phyloP scores from a whole-genome alignment of 2,888 invertebrate species.

The Lasioglossum villosulum region DNA sequence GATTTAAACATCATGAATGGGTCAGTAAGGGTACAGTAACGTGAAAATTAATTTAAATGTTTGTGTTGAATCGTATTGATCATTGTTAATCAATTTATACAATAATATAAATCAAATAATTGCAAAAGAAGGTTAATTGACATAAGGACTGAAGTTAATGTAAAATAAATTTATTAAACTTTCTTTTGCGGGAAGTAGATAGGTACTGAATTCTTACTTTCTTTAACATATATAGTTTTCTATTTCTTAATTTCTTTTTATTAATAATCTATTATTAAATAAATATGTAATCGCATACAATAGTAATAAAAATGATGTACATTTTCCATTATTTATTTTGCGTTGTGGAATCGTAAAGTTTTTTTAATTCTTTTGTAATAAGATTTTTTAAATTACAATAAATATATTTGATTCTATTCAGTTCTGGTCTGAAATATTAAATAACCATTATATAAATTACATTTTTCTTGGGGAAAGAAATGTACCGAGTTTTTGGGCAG shows the following conservation, averaged over 20 bases:
- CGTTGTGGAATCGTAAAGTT: conserved; percentile 20
- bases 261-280: not conserved
- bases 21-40: conserved; percentile 13
- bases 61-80: conserved; percentile 42
- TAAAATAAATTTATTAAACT: conserved; percentile 57
- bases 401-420: conserved; percentile 26
- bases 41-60: conserved; percentile 28
- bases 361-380: conserved; percentile 23
- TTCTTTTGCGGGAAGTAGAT: conserved; percentile 39
- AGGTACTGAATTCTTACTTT: conserved; percentile 22
- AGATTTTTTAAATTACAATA: conserved; percentile 30
- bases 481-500: not conserved
- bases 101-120: conserved; percentile 35
- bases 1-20: conserved; percentile 21
- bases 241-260: conserved; percentile 31
- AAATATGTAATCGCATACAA: conserved; percentile 17
- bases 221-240: not conserved
- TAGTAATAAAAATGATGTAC: conserved; percentile 25
- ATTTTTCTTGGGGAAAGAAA: not conserved
- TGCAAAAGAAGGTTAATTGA: conserved; percentile 49
- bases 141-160: conserved; percentile 50
- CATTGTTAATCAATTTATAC: conserved; percentile 50
- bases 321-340: conserved; percentile 25
- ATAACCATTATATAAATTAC: not conserved
- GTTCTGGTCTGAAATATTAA: not conserved